Evolutionary conservation across 2,888 invertebrate species (phyloP).

Genomic region (Microctonus hyperodae): DNA sequence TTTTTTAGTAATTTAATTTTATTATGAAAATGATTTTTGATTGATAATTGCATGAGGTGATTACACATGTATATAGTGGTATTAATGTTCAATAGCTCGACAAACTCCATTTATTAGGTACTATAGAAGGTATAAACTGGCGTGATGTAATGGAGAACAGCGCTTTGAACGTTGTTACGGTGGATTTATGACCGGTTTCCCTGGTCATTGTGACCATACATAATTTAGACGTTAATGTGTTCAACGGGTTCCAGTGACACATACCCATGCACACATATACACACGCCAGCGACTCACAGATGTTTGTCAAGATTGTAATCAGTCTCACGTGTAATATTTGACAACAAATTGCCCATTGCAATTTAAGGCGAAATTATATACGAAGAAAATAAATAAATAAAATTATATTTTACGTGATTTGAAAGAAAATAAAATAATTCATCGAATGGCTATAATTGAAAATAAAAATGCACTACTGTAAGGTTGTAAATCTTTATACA

Average conservation of each 20-base stretch:
- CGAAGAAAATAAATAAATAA: neutral
- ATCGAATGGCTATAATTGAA: too few species aligned
- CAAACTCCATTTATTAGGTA: neutral
- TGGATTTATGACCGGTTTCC: conserved; percentile 49
- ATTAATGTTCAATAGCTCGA: neutral
- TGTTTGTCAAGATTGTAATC: conserved; percentile 39
- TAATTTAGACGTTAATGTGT: conserved; percentile 51
- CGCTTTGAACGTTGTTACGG: conserved; percentile 42
- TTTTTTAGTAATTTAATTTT: too few species aligned
- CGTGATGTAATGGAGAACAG: conserved; percentile 2
- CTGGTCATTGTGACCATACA: conserved; percentile 42
- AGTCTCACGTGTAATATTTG: conserved; percentile 12
- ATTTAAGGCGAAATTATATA: neutral
- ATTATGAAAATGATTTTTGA: too few species aligned
- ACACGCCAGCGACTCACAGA: conserved; percentile 38
- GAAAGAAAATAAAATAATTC: too few species aligned
- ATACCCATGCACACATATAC: conserved; percentile 10
- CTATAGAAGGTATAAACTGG: neutral
- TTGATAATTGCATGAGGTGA: neutral
- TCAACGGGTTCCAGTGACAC: conserved; percentile 25
- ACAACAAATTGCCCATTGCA: neutral
- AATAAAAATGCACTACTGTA: too few species aligned
- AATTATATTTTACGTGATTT: too few species aligned
- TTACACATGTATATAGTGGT: neutral
- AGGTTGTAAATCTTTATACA: too few species aligned